Evolutionary conservation across 2,888 invertebrate species (phyloP).

Genomic region (Laspeyria flexula): DNA sequence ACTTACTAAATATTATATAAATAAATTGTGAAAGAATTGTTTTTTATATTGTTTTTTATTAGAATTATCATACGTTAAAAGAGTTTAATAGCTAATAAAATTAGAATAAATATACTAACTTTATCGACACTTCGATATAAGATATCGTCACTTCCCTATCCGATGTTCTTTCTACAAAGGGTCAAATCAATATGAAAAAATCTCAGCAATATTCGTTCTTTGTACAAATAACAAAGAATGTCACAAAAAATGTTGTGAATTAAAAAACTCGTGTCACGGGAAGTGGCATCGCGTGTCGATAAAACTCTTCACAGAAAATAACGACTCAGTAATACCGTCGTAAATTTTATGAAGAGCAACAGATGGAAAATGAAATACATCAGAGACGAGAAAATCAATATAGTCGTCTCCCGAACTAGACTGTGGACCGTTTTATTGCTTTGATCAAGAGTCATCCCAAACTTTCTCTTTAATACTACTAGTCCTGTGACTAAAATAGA

Average conservation of each 20-base stretch:
- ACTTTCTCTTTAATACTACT: conserved; percentile 48
- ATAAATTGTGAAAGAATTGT: too few species aligned
- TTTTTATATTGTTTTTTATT: too few species aligned
- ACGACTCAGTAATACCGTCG: conserved; percentile 81
- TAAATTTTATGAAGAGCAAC: conserved; percentile 85
- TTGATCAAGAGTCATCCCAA: conserved; percentile 53
- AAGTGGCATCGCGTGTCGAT: conserved; percentile 66
- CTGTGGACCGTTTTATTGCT: conserved; percentile 68
- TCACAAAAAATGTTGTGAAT: conserved; percentile 50
- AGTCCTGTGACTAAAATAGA: conserved; percentile 25
- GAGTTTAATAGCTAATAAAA: too few species aligned
- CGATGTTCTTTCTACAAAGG: not conserved
- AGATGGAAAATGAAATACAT: conserved; percentile 83
- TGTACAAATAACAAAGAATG: conserved; percentile 28
- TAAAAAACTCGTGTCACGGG: conserved; percentile 65
- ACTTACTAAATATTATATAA: too few species aligned
- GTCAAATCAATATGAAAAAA: conserved; percentile 2
- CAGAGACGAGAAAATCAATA: conserved; percentile 79
- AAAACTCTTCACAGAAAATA: conserved; percentile 83
- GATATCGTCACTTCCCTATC: too few species aligned
- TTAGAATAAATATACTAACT: too few species aligned
- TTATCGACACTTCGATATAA: too few species aligned
- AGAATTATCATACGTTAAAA: too few species aligned
- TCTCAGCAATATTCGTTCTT: conserved; percentile 1
- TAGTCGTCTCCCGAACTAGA: conserved; percentile 71